Evolutionary conservation across 2,888 invertebrate genomes (phyloP), one percentile per base, ranked within the genome.

Genomic region (Drosophila parthenogenetica): DNA sequence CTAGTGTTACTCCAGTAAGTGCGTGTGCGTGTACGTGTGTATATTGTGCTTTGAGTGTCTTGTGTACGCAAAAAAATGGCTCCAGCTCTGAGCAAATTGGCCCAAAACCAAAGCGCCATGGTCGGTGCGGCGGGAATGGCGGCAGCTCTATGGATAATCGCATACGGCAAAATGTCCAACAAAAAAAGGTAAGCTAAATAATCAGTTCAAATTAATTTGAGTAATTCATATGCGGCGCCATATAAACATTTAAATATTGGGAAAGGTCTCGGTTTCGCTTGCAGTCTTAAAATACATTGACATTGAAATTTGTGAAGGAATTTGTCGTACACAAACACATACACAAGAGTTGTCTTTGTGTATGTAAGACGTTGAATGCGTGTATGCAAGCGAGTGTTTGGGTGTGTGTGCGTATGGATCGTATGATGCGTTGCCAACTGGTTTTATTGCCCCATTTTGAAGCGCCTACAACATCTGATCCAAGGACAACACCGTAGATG

Each of bases 41-140:
- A 46, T 49, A 29, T 13, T 25, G 35, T 35, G 35, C 13, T 10
- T 35, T 35, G 11, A 35, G 35, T 35, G 32, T 13, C 3, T 35
- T 13, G 35, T 35, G 35, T 35, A 35, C 39, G 66, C 73, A 73
- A 89, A 86, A 73, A 29, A 29, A 96, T 96, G 96, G 96, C 96
- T 82, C 96, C 96, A 81, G 94, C 94, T 91, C 93, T 96, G 76
- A 96, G 96, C 92, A 96, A 96, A 94, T 93, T 95, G 88, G 93
- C 95, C 75, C 94, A 94, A 81, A 94, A 94, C 92, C 95, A 85
- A 74, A 91, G 87, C 82, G 89, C 90, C 73, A 94, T 90, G 94
- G 93, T 95, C 73, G 95, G 94, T 70, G 93, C 95, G 65, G 94
- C 95, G 79, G 95, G 95, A 64, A 93, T 95, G 40, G 94, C 95